Evolutionary conservation across 2,888 invertebrate species (phyloP), one percentile per base, ranked within the genome.

Genomic region (Thecophora atra): DNA sequence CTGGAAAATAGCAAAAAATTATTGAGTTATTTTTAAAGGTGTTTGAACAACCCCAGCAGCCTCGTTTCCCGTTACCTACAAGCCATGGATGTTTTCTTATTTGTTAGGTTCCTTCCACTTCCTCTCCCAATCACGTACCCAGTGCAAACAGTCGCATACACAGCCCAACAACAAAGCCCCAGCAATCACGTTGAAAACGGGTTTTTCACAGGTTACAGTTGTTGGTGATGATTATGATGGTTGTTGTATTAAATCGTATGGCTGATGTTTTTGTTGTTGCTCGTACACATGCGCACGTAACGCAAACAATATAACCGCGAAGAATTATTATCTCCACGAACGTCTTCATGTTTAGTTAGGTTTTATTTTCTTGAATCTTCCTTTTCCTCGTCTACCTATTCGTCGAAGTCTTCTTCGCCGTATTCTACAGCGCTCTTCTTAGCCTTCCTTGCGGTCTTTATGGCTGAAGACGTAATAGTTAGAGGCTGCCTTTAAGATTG

Each of bases 381-480:
- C 0, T 52, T 24, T 52, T 62, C n/a, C 2, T 52, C 52, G 19
- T 51, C 19, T 42, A 11, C 24, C 17, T 58, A 19, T 37, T 52
- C 30, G 5, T 24, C n/a, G 47, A 30, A 19, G 62, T 21, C 67
- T 4, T 19, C 56, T 71, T 66, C 24, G 6, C 15, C 24, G 5
- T 21, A 21, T 56, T 56, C 56, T n/a, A 21, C 17, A 8, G 19
- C 21, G 26, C 19, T 56, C 24, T 56, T 19, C 56, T 21, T 19
- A n/a, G 58, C 15, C 11, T 54, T 11, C 54, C 21, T 54, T 21
- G 28, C 26, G 11, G 26, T 58, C 26, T 58, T 52, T 42, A 15
- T 30, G 47, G 68, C 58, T 28, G 68, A 44, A 28, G 70, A 68
- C 68, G 52, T 63, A 30, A 24, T 51, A 51, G 51, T 37, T 62